These are phyloP conservation scores for Enteromius unitaeniatus DNA, from an alignment of 2,797 vertebrate genomes.

Conservation along the genomic window DNA sequence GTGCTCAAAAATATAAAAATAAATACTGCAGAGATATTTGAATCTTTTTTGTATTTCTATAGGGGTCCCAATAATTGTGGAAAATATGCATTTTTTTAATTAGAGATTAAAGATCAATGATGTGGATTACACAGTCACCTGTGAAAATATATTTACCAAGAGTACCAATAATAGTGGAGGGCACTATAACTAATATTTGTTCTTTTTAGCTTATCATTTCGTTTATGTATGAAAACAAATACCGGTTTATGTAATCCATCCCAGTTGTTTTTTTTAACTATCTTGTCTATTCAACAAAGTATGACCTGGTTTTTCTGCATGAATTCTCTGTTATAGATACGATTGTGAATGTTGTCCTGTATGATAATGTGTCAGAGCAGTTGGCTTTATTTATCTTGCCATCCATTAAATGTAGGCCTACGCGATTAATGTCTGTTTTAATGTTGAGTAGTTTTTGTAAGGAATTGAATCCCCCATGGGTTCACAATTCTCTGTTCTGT, in stretches of 20 bases:
- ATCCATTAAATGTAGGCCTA: not conserved
- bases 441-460: slow-evolving; percentile 1
- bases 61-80: no score
- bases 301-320: slow-evolving; percentile 37
- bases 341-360: slow-evolving; percentile 9
- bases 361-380: not conserved
- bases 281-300: slow-evolving; percentile 8
- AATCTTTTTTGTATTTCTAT: no score
- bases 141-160: no score
- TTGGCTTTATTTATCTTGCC: slow-evolving; percentile 3
- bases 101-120: no score
- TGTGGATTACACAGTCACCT: no score
- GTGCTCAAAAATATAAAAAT: no score
- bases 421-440: not conserved
- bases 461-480: not conserved
- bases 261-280: no score
- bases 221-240: not conserved
- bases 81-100: no score
- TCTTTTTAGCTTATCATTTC: not conserved
- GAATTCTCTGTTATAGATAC: slow-evolving; percentile 9
- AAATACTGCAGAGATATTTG: no score
- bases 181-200: no score
- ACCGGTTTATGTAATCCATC: not conserved
- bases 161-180: no score
- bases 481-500: not conserved